Percentiles rank a stretch among this genome's conserved stretches.
These are phyloP conservation scores for Sarcophaga bullata DNA, from an alignment of 1,140 invertebrate species.

Conservation along the genomic window DNA sequence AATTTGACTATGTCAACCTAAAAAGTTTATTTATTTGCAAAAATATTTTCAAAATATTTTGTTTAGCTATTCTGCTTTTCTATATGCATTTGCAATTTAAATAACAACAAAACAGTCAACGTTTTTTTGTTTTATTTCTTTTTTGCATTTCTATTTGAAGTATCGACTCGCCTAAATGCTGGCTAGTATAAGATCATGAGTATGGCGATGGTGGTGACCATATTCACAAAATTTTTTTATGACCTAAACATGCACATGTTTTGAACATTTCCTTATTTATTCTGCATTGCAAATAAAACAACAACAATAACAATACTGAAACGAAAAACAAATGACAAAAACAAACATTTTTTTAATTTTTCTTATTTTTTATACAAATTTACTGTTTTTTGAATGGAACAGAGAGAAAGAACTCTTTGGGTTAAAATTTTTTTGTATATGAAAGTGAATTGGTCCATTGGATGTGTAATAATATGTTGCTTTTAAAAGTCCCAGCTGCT, in stretches of 20 bases:
- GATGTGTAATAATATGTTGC: not conserved
- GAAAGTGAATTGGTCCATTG: not conserved
- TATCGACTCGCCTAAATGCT: too few relatives aligned
- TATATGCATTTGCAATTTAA: not conserved
- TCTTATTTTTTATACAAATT: not conserved
- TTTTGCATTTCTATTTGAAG: not conserved
- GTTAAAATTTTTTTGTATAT: too few relatives aligned
- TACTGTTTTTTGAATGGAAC: too few relatives aligned
- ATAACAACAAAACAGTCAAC: not conserved
- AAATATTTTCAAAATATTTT: not conserved
- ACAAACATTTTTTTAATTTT: not conserved
- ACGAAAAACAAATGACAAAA: not conserved
- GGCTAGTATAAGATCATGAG: too few relatives aligned
- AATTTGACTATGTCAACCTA: too few relatives aligned
- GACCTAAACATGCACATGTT: slow-evolving; percentile 20
- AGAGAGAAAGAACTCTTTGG: too few relatives aligned
- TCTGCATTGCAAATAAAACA: not conserved
- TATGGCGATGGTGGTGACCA: not conserved
- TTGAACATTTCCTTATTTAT: slow-evolving; percentile 21
- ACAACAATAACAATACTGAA: too few relatives aligned
- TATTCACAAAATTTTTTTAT: slow-evolving; percentile 8
- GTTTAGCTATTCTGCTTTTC: not conserved
- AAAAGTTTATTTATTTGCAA: too few relatives aligned
- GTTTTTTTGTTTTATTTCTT: not conserved
- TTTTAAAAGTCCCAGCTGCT: not conserved